These are phyloP conservation scores for Python bivittatus DNA, from an alignment of 2,113 vertebrate species.

Conservation along the genomic window DNA sequence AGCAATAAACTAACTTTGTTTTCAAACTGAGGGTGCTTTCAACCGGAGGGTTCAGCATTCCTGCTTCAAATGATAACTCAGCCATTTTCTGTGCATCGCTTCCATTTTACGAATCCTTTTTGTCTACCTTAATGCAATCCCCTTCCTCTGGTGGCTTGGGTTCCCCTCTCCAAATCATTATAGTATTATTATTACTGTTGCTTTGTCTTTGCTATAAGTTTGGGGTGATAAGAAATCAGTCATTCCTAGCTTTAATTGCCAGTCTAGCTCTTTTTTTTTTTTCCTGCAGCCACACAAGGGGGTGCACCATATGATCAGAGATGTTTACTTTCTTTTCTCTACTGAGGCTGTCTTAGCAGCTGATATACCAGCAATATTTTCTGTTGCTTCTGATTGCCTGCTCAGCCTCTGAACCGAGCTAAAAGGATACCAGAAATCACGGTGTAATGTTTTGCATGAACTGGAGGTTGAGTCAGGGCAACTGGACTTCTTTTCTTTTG, in stretches of 20 bases:
- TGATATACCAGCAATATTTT: neutral
- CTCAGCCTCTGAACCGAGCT: neutral
- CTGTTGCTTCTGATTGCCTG: neutral
- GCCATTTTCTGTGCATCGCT: neutral
- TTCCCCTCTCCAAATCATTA: neutral
- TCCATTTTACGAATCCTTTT: neutral
- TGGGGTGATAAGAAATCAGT: neutral
- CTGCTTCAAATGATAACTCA: neutral
- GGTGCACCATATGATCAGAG: neutral
- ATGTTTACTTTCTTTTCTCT: neutral
- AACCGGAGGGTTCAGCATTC: neutral
- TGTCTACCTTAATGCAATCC: neutral
- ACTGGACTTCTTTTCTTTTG: no score
- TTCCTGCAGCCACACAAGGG: neutral
- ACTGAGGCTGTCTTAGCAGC: neutral
- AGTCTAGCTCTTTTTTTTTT: neutral
- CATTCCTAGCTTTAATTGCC: neutral
- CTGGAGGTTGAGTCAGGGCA: no score
- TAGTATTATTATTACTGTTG: neutral
- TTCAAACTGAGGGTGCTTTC: neutral
- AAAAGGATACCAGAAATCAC: neutral
- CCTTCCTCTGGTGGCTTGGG: neutral
- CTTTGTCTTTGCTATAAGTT: neutral
- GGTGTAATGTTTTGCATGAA: neutral
- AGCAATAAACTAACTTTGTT: neutral